Conservation (phyloP, 2,888 invertebrate species). For the Andrena trimmerana region DNA sequence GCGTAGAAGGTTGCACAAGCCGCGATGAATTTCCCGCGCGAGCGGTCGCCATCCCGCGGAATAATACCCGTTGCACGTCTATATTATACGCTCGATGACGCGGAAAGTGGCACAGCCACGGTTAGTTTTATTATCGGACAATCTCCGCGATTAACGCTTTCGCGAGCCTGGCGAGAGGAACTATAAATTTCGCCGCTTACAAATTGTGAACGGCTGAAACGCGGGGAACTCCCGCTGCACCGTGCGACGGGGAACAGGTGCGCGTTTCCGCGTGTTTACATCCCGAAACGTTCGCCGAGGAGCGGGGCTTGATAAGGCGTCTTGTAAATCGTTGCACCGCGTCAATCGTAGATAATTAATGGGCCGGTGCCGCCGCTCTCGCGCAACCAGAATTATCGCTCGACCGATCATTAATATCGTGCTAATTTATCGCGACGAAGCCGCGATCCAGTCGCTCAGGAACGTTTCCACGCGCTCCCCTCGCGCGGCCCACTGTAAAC, state of each 20-base stretch:
- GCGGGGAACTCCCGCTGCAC: conserved; percentile 29
- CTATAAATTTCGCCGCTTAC: conserved; percentile 55
- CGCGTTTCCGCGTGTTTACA: conserved; percentile 47
- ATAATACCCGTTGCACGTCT: conserved; percentile 55
- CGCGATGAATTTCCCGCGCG: conserved; percentile 1
- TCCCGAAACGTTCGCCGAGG: conserved; percentile 46
- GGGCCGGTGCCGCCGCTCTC: conserved; percentile 42
- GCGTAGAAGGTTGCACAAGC: conserved; percentile 26
- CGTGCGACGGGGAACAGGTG: conserved; percentile 31
- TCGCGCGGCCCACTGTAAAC: conserved; percentile 18
- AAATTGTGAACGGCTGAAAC: conserved; percentile 49
- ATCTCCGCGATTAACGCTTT: conserved; percentile 43
- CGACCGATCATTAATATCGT: conserved; percentile 63
- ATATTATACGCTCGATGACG: conserved; percentile 57
- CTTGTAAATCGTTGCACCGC: conserved; percentile 59
- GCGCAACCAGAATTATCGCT: conserved; percentile 61
- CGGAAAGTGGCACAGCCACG: conserved; percentile 34
- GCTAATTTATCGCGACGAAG: conserved; percentile 65
- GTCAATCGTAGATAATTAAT: conserved; percentile 70
- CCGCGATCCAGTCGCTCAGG: conserved; percentile 1
- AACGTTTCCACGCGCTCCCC: conserved; percentile 1
- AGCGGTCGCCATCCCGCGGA: conserved; percentile 35
- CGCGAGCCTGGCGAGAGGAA: conserved; percentile 23
- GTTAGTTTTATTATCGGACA: conserved; percentile 54
- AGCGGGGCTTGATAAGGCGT: conserved; percentile 50